Base-by-base conservation (phyloP, 2,888 invertebrate genomes). In the Perizoma flavofasciatum region DNA sequence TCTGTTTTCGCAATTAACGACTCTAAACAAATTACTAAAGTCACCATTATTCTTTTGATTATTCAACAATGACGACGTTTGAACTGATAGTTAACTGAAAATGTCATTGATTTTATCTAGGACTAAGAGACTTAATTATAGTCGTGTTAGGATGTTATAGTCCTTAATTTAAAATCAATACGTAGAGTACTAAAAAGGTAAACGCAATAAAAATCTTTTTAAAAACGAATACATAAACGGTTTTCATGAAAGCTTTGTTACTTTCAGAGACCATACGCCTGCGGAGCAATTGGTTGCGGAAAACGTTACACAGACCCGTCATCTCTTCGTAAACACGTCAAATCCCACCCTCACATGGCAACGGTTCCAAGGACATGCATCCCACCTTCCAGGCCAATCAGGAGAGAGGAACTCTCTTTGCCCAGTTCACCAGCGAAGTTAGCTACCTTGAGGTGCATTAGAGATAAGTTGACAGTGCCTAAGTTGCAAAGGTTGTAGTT, bases 271-370 rank as follows among this genome's bases (percentile, higher is more conserved):
- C 98, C 98, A 0, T 98, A 98, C 85, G 97, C 97, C 0, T 98
- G 98, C 73, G 97, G 97, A 73, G 95, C 97, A 11, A 88, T 93
- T 0, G 98, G 97, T 1, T 98, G 98, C 79, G 95, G 94, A 5
- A 98, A 98, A 83, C 95, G 97, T 41, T 98, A 98, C 90, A 98
- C 98, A 0, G 98, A 98, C 82, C 98, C 98, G 0, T 98, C 98
- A 54, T 98, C 98, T 51, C 93, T 98, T 0, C 93, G 98, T 40
- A 98, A 98, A 79, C 98, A 98, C 87, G 97, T 98, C 32, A 98
- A 98, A 80, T 97, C 96, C 70, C 97, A 97, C 74, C 92, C 92
- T 1, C 92, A 92, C 74, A 77, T 88, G 55, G 72, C 83, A 11
- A 82, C 79, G 59, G 85, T 89, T 1, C 89, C 92, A 0, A 73